Base-by-base conservation (phyloP, 1,140 invertebrate genomes). In the Thereuonema tuberculata region DNA sequence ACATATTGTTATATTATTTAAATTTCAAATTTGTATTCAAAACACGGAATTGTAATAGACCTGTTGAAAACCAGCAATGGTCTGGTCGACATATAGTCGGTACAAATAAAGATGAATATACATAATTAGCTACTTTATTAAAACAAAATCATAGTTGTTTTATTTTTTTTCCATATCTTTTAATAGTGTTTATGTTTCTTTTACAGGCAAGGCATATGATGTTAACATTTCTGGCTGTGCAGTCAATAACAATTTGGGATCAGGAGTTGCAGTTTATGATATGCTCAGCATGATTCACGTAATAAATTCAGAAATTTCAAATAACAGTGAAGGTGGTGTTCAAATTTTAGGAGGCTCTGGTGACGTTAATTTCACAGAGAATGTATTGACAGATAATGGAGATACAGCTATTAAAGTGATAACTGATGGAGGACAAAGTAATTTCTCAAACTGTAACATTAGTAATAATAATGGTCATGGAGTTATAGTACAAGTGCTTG, bases 311-410 rank as follows among this genome's bases (percentile, higher is more conserved):
- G 84, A 83, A 0, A 79, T 97, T 17, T 85, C 86, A 0, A 84
- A 86, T 61, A 95, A 94, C 68, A 84, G 84, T 62, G 86, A 93
- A 9, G 89, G 89, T 5, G 93, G 93, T 1, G 76, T 96, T 5
- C 87, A 94, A 67, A 80, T 97, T 2, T 75, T 83, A 0, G 83
- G 78, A 62, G 93, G 93, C 0, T 86, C 84, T 1, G 89, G 89
- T 20, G 87, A 94, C 68, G 81, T 98, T 0, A 93, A 98, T 67
- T 80, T 99, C 1, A 95, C 93, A 2, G 82, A 85, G 64, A 91
- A 87, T 61, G 79, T 85, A 66, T 87, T 99, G 37, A 84, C 82
- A 0, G 86, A 91, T 64, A 99, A 99, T 72, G 81, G 84, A 67
- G 95, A 79, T 5, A 79, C 81, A 67, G 82, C 81, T 15, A 69